A percentile compares a stretch with the other conserved stretches of the same genome.
Evolutionary conservation across 2,888 invertebrate genomes (phyloP).

Genomic region (Arenicola marina): DNA sequence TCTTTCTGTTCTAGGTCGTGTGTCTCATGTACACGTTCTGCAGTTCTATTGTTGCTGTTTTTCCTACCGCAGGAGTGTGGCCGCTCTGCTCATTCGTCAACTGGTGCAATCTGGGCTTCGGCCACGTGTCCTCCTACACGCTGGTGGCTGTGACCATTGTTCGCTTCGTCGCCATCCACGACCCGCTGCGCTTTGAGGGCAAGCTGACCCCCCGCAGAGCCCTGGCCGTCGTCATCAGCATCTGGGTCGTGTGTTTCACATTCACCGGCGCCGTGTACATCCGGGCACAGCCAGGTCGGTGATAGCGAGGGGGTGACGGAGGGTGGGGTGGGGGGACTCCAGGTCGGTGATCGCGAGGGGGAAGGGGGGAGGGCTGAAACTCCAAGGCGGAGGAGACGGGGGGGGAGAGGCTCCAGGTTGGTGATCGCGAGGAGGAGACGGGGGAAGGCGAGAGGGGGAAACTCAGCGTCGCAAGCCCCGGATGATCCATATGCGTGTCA

Average conservation of each 20-base stretch:
- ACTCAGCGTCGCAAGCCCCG: no score
- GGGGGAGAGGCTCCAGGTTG: no score
- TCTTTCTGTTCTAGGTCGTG: neutral
- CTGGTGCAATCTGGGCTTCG: neutral
- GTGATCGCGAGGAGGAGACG: no score
- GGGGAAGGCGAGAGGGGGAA: no score
- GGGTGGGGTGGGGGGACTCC: no score
- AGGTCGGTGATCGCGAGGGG: no score
- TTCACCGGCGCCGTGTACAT: conserved; percentile 28
- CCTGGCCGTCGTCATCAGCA: conserved; percentile 15
- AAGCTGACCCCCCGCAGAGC: conserved; percentile 30
- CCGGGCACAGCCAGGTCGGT: conserved; percentile 34
- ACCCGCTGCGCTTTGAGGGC: conserved; percentile 33
- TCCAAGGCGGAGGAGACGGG: no score
- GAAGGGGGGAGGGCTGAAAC: no score
- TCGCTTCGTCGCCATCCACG: conserved; percentile 34
- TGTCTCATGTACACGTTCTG: no score
- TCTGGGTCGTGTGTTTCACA: conserved; percentile 33
- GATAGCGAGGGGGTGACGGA: neutral
- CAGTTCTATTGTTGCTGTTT: no score
- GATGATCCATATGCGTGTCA: no score
- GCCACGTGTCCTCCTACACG: conserved; percentile 32
- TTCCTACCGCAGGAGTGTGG: conserved; percentile 40
- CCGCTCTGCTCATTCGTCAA: conserved; percentile 26
- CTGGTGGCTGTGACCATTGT: conserved; percentile 37